Base-by-base conservation (phyloP, 2,113 vertebrate genomes). In the Gallinago undulata region DNA sequence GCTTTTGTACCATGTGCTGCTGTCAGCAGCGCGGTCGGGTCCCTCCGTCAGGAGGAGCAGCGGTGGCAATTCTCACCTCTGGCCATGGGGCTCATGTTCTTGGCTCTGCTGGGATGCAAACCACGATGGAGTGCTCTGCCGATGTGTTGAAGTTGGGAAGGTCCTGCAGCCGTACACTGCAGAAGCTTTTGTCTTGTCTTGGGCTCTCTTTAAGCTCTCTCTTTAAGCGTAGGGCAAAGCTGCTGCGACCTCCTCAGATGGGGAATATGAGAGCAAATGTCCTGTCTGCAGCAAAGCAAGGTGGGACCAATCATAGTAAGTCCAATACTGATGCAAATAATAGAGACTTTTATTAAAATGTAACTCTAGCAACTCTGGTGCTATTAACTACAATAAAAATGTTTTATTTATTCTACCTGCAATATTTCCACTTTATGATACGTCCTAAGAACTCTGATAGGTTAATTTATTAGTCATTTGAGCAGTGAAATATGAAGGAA, bases 381-480 rank as follows among this genome's bases (percentile, higher is more conserved):
- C 89, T 94, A 92, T 96, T 94, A 96, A 83, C 66, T 50, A 62
- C 70, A 93, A 95, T 92, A 93, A 93, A 93, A 94, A 95, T 94
- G 66, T 63, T 96, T 96, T 97, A 93, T 96, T 97, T 96, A 91
- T 94, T 91, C 89, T 94, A 48, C 70, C 93, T 91, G 89, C 87
- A 94, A 48, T 92, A 94, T 94, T 95, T 96, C 81, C 84, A 91
- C 67, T 94, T 94, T 86, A 92, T 87, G 93, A 75, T 90, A 39
- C 51, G 39, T 94, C 88, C 64, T 76, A 82, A 70, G 62, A 84
- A 11, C 84, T 93, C 74, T 50, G 93, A 91, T 93, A 69, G 81
- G 74, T 96, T 96, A 89, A 95, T 96, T 96, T 97, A 81, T 96
- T 95, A 94, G 84, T 95, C 91, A 69, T 94, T 96, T 94, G 93